Evolutionary conservation across 1,140 invertebrate species (phyloP).

Genomic region (silkworm (Bombyx mori)): ASM3026992v2 NC_085127.1:4909001-4909500

Average conservation of each 20-base stretch:
- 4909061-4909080: conserved; percentile 36
- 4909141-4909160: not conserved
- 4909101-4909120: conserved; percentile 36
- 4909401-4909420: no score
- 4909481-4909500: no score
- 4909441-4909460: no score
- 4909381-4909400: no score
- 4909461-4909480: no score
- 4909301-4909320: no score
- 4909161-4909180: conserved; percentile 3
- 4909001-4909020: not conserved
- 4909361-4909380: no score
- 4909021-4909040: not conserved
- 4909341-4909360: no score
- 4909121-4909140: conserved; percentile 28
- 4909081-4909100: conserved; percentile 45
- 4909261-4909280: conserved; percentile 19
- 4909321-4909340: no score
- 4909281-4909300: not conserved
- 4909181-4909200: conserved; percentile 24
- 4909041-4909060: conserved; percentile 11
- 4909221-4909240: not conserved
- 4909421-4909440: no score
- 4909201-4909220: conserved; percentile 24
- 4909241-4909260: no score